Conservation (phyloP, 2,888 invertebrate genomes). For the Drosophila lacicola region DNA sequence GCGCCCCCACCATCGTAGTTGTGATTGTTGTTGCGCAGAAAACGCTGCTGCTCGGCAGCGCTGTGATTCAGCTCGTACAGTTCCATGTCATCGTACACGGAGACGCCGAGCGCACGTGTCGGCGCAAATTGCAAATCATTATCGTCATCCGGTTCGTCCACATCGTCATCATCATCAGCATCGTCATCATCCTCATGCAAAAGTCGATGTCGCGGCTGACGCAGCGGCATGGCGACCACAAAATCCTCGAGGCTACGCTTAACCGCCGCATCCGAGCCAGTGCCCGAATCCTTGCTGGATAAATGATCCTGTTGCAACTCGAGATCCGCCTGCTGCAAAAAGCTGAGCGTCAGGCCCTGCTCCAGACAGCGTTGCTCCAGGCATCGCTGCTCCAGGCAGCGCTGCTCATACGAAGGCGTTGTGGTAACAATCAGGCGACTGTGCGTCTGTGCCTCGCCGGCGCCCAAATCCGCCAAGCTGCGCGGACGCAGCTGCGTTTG, state of each 20-base stretch:
- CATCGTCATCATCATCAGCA: slow-evolving; percentile 40
- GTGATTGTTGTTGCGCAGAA: slow-evolving; percentile 72
- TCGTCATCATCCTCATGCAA: slow-evolving; percentile 42
- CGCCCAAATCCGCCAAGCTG: slow-evolving; percentile 72
- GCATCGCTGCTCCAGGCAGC: slow-evolving; percentile 63
- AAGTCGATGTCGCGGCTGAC: slow-evolving; percentile 38
- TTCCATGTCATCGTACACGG: slow-evolving; percentile 71
- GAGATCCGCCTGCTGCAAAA: slow-evolving; percentile 68
- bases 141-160: slow-evolving; percentile 49
- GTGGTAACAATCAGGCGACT: slow-evolving; percentile 77
- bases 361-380: slow-evolving; percentile 36
- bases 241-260: slow-evolving; percentile 83
- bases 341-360: slow-evolving; percentile 72
- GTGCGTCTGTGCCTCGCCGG: slow-evolving; percentile 51
- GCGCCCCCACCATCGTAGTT: slow-evolving; percentile 66
- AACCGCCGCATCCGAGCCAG: slow-evolving; percentile 82
- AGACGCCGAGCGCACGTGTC: slow-evolving; percentile 68
- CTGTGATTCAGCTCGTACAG: slow-evolving; percentile 62
- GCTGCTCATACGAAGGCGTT: slow-evolving; percentile 80
- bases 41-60: slow-evolving; percentile 61
- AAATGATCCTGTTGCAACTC: slow-evolving; percentile 82
- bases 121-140: slow-evolving; percentile 69
- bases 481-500: slow-evolving; percentile 63
- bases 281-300: slow-evolving; percentile 83
- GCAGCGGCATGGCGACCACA: slow-evolving; percentile 47